Base-by-base conservation (phyloP, 2,888 invertebrate genomes). In the Diachrysia chrysitis region DNA sequence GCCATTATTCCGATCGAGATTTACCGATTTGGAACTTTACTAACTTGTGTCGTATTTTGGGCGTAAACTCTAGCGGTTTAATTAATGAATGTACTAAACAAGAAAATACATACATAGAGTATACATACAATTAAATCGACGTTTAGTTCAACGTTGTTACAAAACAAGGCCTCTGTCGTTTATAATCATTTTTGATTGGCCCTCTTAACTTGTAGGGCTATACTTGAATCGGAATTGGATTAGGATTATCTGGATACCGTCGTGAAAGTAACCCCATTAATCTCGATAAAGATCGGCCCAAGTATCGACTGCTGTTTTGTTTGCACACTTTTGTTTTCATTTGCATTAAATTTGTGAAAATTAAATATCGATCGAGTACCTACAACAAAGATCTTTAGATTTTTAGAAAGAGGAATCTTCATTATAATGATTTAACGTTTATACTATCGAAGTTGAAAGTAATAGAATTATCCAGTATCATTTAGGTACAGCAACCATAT, bases 161-260 rank as follows among this genome's bases (percentile, higher is more conserved):
- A n/a, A 42, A 81, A 81, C 74, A 76, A 73, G 63, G 68, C 80
- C 76, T 77, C 81, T 78, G 82, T 81, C 79, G 77, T 79, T 76
- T 81, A 86, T 84, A 85, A 84, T 84, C 78, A 83, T 82, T 85
- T 86, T 84, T 86, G 83, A 85, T 87, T 86, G 84, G 79, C 70
- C 75, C 83, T 80, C 83, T 86, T 79, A 76, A 78, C 75, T n/a
- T 78, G 69, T 81, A 82, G 71, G 76, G 76, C 61, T 78, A 80
- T 85, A 83, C 84, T 84, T 82, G 82, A 84, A 82, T 82, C 80
- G 76, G 82, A 87, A 87, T 87, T 87, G 86, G 85, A 86, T 87
- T 79, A 83, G 81, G 78, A 85, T 86, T 83, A 86, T 87, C 83
- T 83, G 76, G 79, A 83, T 83, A 70, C 73, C 75, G 66, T 78